Percentiles rank a stretch among this genome's conserved stretches.
Conservation (phyloP, 1,140 invertebrate species). For the Anastatus disparis region DNA sequence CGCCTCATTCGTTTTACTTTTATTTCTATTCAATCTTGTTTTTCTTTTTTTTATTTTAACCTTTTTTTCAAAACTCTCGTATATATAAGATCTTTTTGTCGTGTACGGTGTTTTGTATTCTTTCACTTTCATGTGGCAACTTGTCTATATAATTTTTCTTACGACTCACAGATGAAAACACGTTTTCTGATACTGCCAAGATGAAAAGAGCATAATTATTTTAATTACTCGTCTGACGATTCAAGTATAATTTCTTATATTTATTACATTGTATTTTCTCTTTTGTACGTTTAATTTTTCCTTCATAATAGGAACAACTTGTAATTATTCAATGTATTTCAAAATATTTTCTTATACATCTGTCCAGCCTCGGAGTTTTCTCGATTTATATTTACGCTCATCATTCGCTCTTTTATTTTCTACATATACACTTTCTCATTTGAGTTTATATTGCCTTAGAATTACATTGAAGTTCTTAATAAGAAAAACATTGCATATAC, state of each 20-base stretch:
- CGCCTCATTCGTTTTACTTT: neutral
- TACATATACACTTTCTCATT: neutral
- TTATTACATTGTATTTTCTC: too few species aligned
- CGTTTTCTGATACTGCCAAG: neutral
- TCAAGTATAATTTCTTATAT: neutral
- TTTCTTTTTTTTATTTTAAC: too few species aligned
- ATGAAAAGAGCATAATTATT: neutral
- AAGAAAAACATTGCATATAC: too few species aligned
- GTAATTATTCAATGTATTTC: too few species aligned
- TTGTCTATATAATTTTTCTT: neutral
- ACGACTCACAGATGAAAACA: neutral
- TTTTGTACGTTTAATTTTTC: too few species aligned
- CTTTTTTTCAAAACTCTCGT: too few species aligned
- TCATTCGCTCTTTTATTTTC: neutral
- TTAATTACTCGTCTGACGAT: neutral
- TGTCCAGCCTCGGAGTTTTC: too few species aligned
- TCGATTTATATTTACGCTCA: neutral
- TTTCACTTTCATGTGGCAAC: conserved; percentile 26
- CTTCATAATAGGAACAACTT: too few species aligned
- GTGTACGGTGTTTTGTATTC: neutral
- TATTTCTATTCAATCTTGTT: too few species aligned
- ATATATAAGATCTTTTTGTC: too few species aligned
- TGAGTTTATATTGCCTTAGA: neutral
- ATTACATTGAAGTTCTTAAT: neutral
- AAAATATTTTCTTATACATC: too few species aligned